Evolutionary conservation across 2,888 invertebrate species (phyloP), one percentile per base, ranked within the genome.

Genomic region (Bellardia pandia): DNA sequence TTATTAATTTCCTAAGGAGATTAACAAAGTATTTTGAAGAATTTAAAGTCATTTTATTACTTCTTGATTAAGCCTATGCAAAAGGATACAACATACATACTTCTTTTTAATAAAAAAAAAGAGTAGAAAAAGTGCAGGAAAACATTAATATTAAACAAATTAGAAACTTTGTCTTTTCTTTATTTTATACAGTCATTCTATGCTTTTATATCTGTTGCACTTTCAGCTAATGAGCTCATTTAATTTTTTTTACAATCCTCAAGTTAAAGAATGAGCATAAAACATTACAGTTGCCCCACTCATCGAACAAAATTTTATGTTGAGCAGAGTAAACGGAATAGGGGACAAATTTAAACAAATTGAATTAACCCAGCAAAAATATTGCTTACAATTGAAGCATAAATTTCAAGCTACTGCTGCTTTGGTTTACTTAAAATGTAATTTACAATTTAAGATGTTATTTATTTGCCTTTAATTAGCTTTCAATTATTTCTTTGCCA

Each of bases 141-240:
- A 72, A 56, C 33, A 56, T 74, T 45, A 68, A 75, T 75, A 48
- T 82, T 82, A 42, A 68, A 42, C 42, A 76, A 76, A 76, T 76
- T 62, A 60, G 37, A 76, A 76, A 77, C 53, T 64, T 69, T 83
- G 45, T 64, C 16, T 56, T 8, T 9, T 62, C 45, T 64, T 3
- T 4, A n/a, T 79, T 66, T 71, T 40, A 60, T 51, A 2, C 9
- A 23, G 51, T 71, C 56, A 30, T 23, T 37, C 40, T 40, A 48
- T 45, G 37, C 53, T 60, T 2, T 33, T 14, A 13, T 64, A 64
- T 71, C 45, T 77, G 48, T 77, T 85, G 53, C 69, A 51, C n/a
- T 75, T 42, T n/a, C 64, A 64, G 48, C 77, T 79, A 85, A 85
- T 75, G 85, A 85, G 79, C 79, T 79, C 85, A 79, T 85, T 85